Conservation (phyloP, 2,797 vertebrate genomes). For the Craterocephalus amniculus region DNA sequence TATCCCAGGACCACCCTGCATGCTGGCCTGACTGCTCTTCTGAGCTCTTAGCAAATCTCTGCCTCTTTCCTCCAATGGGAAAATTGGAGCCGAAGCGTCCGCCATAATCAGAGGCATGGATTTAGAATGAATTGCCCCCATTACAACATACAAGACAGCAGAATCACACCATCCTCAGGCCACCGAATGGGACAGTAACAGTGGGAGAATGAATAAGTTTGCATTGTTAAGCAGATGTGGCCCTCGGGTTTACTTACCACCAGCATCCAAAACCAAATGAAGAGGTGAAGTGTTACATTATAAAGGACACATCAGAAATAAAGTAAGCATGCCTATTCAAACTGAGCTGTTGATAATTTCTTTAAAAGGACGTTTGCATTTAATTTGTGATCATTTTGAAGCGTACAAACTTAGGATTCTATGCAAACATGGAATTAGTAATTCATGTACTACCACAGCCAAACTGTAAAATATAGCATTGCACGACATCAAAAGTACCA, state of each 20-base stretch:
- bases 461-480: too few relatives aligned
- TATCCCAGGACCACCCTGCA: constrained; percentile 37
- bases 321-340: background rate
- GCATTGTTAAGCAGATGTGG: background rate
- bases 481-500: too few relatives aligned
- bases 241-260: background rate
- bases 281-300: too few relatives aligned
- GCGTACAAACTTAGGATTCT: too few relatives aligned
- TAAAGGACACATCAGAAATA: background rate
- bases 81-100: constrained; percentile 7
- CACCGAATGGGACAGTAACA: background rate
- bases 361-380: background rate
- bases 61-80: constrained; percentile 12
- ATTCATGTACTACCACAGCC: too few relatives aligned
- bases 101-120: background rate
- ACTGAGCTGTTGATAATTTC: background rate
- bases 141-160: background rate
- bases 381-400: too few relatives aligned
- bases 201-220: background rate
- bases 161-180: background rate
- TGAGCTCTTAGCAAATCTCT: constrained; percentile 49
- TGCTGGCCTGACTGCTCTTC: constrained; percentile 38
- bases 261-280: too few relatives aligned
- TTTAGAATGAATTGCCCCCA: background rate
- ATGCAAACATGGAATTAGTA: too few relatives aligned